These are phyloP conservation scores for Drosophila athabasca DNA, from an alignment of 1,140 invertebrate genomes.

Conservation along the genomic window DNA sequence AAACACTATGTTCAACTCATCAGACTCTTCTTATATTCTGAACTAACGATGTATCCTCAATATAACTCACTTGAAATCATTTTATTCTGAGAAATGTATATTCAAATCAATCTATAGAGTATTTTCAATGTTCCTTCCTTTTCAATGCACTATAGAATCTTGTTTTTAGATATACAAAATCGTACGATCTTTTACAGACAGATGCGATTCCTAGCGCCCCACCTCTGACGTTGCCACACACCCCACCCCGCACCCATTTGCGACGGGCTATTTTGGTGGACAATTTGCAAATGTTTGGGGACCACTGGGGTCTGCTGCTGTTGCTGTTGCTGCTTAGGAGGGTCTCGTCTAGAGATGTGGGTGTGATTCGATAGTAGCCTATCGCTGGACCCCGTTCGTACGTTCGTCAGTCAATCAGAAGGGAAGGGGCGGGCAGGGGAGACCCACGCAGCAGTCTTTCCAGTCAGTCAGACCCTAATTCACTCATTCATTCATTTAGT, in stretches of 20 bases:
- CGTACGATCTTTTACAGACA: constrained; percentile 68
- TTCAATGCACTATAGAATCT: constrained; percentile 16
- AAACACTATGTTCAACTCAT: too few relatives aligned
- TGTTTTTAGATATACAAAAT: constrained; percentile 79
- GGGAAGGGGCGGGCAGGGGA: too few relatives aligned
- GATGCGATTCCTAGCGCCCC: constrained; percentile 33
- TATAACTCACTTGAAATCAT: too few relatives aligned
- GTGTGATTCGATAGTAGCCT: constrained; percentile 40
- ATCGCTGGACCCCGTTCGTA: constrained; percentile 28
- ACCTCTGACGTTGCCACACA: constrained; percentile 15
- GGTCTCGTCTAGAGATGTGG: not conserved
- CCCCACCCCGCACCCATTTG: constrained; percentile 9
- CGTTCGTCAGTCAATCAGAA: constrained; percentile 37
- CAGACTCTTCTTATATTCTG: too few relatives aligned
- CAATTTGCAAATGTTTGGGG: constrained; percentile 74
- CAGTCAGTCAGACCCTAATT: constrained; percentile 22
- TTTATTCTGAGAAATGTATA: too few relatives aligned
- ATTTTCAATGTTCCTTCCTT: too few relatives aligned
- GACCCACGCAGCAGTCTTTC: constrained; percentile 28
- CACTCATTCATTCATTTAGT: constrained; percentile 19
- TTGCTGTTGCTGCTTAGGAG: not conserved
- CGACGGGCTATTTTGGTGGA: constrained; percentile 67
- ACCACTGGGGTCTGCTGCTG: constrained; percentile 25
- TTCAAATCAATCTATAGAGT: too few relatives aligned
- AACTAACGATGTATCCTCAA: too few relatives aligned